These are phyloP conservation scores for Phrynocephalus vlangalii DNA, from an alignment of 2,797 vertebrate genomes.

Conservation along the genomic window DNA sequence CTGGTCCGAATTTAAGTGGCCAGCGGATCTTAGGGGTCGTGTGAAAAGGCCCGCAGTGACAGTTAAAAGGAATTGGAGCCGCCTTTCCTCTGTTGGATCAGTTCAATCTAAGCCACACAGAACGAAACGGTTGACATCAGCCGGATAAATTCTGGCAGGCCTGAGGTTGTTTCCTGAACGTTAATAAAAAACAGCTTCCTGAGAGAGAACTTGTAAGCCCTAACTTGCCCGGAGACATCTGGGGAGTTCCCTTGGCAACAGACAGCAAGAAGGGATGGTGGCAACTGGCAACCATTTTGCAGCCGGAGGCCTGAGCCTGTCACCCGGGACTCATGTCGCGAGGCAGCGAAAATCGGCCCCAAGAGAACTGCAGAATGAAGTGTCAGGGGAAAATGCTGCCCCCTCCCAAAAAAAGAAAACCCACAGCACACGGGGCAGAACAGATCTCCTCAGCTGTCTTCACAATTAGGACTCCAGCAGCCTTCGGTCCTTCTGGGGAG, in stretches of 20 bases:
- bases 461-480: no score
- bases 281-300: not conserved
- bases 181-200: not conserved
- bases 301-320: no score
- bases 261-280: not conserved
- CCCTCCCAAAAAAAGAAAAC: no score
- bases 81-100: not conserved
- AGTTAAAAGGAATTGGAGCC: not conserved
- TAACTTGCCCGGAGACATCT: not conserved
- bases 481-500: no score
- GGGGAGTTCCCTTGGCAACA: not conserved
- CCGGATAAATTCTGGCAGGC: not conserved
- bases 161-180: no score
- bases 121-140: not conserved
- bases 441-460: no score
- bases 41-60: no score
- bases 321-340: not conserved
- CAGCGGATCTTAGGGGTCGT: no score
- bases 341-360: not conserved
- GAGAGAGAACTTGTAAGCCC: not conserved
- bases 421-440: no score
- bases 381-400: no score
- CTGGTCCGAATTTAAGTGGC: no score
- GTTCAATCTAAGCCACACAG: not conserved
- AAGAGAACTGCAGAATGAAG: not conserved